Evolutionary conservation across 1,140 invertebrate species (phyloP).

Genomic region (Vollenhovia emeryi): DNA sequence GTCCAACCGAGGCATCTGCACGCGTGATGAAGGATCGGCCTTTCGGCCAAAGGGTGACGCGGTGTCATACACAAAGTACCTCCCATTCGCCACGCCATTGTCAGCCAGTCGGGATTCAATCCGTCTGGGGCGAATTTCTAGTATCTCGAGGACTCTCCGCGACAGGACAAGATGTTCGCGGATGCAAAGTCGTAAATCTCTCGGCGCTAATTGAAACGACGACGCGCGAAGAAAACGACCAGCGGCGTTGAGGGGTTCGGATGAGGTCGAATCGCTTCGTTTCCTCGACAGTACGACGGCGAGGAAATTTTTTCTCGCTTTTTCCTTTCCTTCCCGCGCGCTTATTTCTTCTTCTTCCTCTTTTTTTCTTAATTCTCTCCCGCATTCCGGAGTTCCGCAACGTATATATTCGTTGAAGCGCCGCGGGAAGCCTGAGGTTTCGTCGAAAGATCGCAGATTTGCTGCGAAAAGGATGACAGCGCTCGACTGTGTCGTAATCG

Average conservation of each 20-base stretch:
- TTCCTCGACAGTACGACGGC: conserved; percentile 9
- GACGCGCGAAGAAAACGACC: conserved; percentile 65
- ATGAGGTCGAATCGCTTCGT: conserved; percentile 20
- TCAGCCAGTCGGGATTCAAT: conserved; percentile 64
- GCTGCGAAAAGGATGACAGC: conserved; percentile 14
- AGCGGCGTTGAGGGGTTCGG: background rate
- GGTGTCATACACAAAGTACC: conserved; percentile 29
- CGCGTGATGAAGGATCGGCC: conserved; percentile 18
- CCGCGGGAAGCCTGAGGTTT: conserved; percentile 22
- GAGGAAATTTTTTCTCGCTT: conserved; percentile 31
- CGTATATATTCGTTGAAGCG: conserved; percentile 38
- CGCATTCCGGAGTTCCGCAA: conserved; percentile 32
- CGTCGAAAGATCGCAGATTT: too few species aligned
- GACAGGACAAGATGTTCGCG: conserved; percentile 61
- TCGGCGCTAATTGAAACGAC: conserved; percentile 72
- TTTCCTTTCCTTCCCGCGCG: background rate
- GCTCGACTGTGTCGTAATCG: background rate
- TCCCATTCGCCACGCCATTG: conserved; percentile 45
- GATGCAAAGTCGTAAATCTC: conserved; percentile 73
- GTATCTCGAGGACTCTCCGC: conserved; percentile 56
- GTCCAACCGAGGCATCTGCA: background rate
- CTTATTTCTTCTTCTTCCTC: conserved; percentile 20
- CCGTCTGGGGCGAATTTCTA: conserved; percentile 53
- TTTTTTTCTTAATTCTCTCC: conserved; percentile 7
- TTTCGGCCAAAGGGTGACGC: conserved; percentile 8